Base-by-base conservation (phyloP, 2,113 vertebrate genomes). In the Pristiophorus japonicus region DNA sequence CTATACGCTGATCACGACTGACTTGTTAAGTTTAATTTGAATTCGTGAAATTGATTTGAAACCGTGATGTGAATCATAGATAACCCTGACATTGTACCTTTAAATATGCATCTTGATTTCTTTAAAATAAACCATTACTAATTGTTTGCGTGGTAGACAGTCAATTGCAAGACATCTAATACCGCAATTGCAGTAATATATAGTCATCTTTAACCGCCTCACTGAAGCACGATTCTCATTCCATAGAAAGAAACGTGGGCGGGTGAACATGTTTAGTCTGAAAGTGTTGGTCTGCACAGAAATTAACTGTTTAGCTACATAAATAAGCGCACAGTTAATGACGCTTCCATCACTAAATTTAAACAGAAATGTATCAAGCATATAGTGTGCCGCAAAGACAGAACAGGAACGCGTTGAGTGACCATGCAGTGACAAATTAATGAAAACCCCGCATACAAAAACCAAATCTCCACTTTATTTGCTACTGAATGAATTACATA, bases 221-320 rank as follows among this genome's bases (percentile, higher is more conserved):
- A 30, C 92, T 34, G 10, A 94, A 27, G 11, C 10, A 30, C 51
- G 66, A 94, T 42, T 94, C 42, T 3, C 22, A 94, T 70, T 70
- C 24, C 93, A 6, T 67, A 34, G 66, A 73, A 47, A 94, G 92
- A 47, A 94, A 67, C 42, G 66, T 94, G 93, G 93, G 63, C 66
- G 66, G 38, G 66, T 65, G 16, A 47, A 45, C 27, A 94, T 94
- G 42, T 67, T 47, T 94, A 73, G 65, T 70, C 66, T 94, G 88
- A 38, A 65, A 63, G 88, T 92, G 34, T 63, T 62, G 34, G 88
- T 63, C 88, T 92, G 34, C 92, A 51, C 45, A 70, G 93, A 94
- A 30, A 94, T 94, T 34, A 94, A 94, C 66, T 34, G 63, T 70
- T 70, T 45, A 16, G 27, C 63, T 18, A 16, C 42, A 34, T 47